Conservation (phyloP, 1,140 invertebrate genomes). For the Sinella curviseta region DNA sequence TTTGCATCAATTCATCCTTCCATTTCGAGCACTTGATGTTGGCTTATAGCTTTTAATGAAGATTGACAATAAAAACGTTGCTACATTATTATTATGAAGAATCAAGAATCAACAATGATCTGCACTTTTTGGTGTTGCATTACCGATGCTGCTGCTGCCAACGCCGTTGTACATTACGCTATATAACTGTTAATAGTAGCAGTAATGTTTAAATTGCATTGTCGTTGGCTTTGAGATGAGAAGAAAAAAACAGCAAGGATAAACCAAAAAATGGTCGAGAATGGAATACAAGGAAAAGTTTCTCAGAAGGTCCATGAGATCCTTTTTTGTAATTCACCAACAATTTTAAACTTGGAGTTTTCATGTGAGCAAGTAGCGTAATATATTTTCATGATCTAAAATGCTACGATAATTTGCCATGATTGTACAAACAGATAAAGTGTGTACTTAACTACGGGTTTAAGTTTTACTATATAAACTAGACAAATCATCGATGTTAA, state of each 20-base stretch:
- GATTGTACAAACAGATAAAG: neutral
- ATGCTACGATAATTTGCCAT: neutral
- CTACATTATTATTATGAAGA: too few relatives aligned
- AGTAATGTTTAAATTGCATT: too few relatives aligned
- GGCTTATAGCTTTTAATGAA: too few relatives aligned
- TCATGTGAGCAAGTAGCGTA: neutral
- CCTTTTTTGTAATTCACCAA: neutral
- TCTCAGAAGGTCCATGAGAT: neutral
- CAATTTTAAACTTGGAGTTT: neutral
- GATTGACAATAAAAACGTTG: too few relatives aligned
- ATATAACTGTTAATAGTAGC: too few relatives aligned
- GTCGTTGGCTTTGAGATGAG: neutral
- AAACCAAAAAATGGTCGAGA: neutral
- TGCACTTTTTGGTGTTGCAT: neutral
- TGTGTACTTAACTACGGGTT: neutral
- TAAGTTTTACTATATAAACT: neutral
- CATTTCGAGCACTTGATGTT: too few relatives aligned
- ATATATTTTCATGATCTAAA: neutral
- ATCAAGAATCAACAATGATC: too few relatives aligned
- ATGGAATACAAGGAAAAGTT: neutral
- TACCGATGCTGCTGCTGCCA: neutral
- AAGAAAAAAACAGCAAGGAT: neutral
- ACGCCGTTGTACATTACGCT: too few relatives aligned
- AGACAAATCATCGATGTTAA: neutral
- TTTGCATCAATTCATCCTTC: too few relatives aligned